Evolutionary conservation across 2,797 vertebrate genomes (phyloP).

Genomic region (Molossus molossus): DNA sequence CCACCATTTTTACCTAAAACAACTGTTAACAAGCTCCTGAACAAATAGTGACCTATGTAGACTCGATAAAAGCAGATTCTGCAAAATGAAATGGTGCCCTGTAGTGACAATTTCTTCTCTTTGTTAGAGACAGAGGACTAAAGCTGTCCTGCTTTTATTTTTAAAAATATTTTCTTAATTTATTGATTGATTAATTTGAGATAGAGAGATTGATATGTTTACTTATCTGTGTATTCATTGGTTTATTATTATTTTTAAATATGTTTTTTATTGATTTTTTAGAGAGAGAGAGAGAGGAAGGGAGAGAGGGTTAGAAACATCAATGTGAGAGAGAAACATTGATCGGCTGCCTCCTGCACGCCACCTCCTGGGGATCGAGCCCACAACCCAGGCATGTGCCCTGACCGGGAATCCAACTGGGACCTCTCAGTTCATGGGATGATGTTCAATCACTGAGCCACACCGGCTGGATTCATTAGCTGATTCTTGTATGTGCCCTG

Average conservation of each 20-base stretch:
- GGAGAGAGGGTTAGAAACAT: too few species aligned
- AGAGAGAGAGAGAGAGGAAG: too few species aligned
- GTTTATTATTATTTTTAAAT: background rate
- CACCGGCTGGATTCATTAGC: background rate
- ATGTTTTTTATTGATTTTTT: too few species aligned
- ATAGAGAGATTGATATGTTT: background rate
- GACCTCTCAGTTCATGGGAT: too few species aligned
- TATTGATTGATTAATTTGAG: background rate
- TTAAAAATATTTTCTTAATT: too few species aligned
- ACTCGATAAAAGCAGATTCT: background rate
- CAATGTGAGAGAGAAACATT: too few species aligned
- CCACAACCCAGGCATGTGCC: too few species aligned
- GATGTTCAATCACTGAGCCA: too few species aligned
- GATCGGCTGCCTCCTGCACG: too few species aligned
- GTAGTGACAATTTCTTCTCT: background rate
- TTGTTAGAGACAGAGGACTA: background rate
- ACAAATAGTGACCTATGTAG: background rate
- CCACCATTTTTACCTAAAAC: background rate
- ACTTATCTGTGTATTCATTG: background rate
- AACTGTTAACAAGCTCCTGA: slow-evolving; percentile 38
- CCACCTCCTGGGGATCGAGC: too few species aligned
- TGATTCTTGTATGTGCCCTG: background rate
- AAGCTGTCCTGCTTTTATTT: background rate
- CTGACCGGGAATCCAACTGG: too few species aligned
- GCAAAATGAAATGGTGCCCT: background rate